phyloP scores from a whole-genome alignment of 2,888 invertebrate genomes.

The Oscheius myriophilus region DNA sequence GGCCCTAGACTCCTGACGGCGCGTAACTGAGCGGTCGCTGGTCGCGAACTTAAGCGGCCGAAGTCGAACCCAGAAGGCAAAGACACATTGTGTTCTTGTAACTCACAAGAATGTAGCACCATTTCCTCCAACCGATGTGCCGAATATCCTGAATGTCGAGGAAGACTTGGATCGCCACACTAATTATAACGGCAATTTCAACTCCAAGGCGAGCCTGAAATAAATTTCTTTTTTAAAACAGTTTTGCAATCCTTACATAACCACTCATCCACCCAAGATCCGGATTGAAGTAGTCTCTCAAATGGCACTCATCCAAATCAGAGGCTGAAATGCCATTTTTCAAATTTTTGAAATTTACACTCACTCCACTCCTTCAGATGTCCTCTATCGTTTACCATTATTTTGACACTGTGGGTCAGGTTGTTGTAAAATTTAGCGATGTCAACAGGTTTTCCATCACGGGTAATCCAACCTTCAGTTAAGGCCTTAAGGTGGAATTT shows the following conservation, averaged over 20 bases:
- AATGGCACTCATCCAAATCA: slow-evolving; percentile 42
- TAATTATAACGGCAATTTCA: slow-evolving; percentile 54
- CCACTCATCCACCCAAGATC: slow-evolving; percentile 4
- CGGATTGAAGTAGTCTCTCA: slow-evolving; percentile 39
- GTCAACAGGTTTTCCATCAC: slow-evolving; percentile 1
- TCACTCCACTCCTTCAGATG: not conserved
- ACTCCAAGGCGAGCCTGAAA: slow-evolving; percentile 54
- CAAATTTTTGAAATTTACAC: not conserved
- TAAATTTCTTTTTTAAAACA: slow-evolving; percentile 2
- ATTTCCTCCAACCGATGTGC: slow-evolving; percentile 61
- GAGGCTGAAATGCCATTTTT: slow-evolving; percentile 24
- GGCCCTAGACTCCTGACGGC: too few species aligned
- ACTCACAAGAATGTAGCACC: slow-evolving; percentile 80
- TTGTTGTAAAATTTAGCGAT: not conserved
- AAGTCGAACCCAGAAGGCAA: too few species aligned
- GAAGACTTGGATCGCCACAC: slow-evolving; percentile 56
- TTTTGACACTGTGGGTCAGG: not conserved
- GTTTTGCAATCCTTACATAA: slow-evolving; percentile 8
- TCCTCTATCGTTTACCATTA: not conserved
- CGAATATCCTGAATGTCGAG: slow-evolving; percentile 61
- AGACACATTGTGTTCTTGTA: too few species aligned
- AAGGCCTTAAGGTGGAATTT: too few species aligned
- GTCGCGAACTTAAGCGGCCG: too few species aligned
- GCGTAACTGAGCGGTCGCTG: too few species aligned
- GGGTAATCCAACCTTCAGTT: slow-evolving; percentile 22